Evolutionary conservation across 2,113 vertebrate species (phyloP).

Genomic region (Microcebus murinus): DNA sequence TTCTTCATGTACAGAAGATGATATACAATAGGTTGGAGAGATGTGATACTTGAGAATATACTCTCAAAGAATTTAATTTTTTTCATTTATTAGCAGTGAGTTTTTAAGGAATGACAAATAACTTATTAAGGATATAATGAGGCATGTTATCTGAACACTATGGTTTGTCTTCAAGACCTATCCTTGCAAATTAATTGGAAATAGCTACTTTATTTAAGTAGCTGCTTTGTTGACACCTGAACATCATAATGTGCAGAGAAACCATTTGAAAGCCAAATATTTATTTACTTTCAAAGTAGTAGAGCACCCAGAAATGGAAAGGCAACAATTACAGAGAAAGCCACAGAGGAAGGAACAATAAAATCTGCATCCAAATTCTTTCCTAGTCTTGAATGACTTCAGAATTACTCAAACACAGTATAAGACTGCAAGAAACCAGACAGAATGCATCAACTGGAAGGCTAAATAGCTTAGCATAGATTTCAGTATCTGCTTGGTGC

Average conservation of each 20-base stretch:
- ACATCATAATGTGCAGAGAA: not conserved
- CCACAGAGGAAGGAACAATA: not conserved
- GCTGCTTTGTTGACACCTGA: not conserved
- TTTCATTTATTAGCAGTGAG: not conserved
- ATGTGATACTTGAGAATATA: not conserved
- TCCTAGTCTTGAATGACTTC: not conserved
- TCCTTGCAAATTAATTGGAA: not conserved
- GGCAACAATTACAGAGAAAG: not conserved
- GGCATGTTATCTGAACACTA: not conserved
- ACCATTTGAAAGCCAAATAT: not conserved
- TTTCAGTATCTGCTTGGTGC: not conserved
- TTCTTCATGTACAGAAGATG: not conserved
- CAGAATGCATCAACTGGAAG: not conserved
- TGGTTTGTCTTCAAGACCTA: not conserved
- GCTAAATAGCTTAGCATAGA: not conserved
- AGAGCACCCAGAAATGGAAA: not conserved
- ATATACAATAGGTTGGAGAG: not conserved
- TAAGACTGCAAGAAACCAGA: not conserved
- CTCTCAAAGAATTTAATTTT: not conserved
- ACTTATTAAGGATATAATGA: not conserved
- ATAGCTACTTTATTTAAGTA: not conserved
- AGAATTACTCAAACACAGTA: not conserved
- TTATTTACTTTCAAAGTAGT: not conserved
- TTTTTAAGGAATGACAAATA: slow-evolving; percentile 16
- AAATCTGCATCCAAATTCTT: not conserved